Base-by-base conservation (phyloP, 2,888 invertebrate genomes). In the Athetis lepigone region DNA sequence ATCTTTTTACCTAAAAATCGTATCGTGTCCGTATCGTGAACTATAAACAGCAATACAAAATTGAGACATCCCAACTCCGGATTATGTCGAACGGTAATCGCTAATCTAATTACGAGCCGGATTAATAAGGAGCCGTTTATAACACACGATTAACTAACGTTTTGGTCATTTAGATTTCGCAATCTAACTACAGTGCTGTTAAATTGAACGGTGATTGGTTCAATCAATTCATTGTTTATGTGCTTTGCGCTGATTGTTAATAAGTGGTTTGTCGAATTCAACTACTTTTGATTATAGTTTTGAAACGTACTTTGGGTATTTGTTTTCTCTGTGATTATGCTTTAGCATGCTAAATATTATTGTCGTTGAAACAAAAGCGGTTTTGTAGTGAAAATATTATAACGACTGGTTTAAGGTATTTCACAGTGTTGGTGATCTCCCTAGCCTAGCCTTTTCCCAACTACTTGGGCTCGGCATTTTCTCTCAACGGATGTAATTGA, bases 51-150 rank as follows among this genome's bases (percentile, higher is more conserved):
- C 47, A 8, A 11, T 11, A 49, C 51, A 55, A 59, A 76, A 72
- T 72, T 59, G 43, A 72, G 77, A 71, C 55, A 37, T 72, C 27
- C 64, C 8, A 37, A 33, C 40, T 45, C 16, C 19, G 43, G 65
- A 71, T 76, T 71, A 71, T 36, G 47, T 63, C 54, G 58, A 43
- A 52, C 64, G 33, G 50, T 76, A 76, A 65, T 70, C 50, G 65
- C 18, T 64, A 18, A 70, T 72, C 43, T 72, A 71, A 72, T 72
- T n/a, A n/a, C n/a, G n/a, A n/a, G n/a, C n/a, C n/a, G n/a, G n/a
- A n/a, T n/a, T 71, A 72, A 76, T 76, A 72, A 52, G 73, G 65
- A 33, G 58, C 64, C 37, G 47, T 71, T 71, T 64, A 76, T 23
- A 63, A 47, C 55, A 58, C 50, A 49, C 55, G 72, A 72, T 72